phyloP scores from a whole-genome alignment of 2,113 vertebrate genomes.

The Girardinichthys multiradiatus region DNA sequence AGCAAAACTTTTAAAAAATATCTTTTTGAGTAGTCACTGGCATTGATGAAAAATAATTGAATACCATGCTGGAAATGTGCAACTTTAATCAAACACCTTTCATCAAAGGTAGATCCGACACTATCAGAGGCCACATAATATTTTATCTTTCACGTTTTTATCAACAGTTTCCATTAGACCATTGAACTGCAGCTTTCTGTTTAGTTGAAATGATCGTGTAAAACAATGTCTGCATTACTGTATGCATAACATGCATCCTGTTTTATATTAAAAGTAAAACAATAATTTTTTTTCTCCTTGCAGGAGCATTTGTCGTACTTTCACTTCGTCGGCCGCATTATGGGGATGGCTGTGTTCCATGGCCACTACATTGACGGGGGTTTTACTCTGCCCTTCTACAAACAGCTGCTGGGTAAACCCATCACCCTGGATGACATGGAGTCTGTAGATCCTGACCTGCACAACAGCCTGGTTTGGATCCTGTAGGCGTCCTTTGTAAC shows the following conservation, averaged over 20 bases:
- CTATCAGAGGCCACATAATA: no score
- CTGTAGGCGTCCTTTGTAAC: conserved; percentile 78
- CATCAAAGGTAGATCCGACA: no score
- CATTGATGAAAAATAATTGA: no score
- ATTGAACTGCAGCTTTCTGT: no score
- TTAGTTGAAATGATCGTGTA: no score
- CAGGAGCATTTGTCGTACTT: conserved; percentile 98
- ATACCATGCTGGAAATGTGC: no score
- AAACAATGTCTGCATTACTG: no score
- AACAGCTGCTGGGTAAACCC: conserved; percentile 96
- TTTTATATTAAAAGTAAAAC: background rate
- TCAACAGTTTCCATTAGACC: no score
- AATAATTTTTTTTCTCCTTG: conserved; percentile 28
- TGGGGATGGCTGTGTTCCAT: conserved; percentile 99
- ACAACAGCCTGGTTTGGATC: conserved; percentile 99
- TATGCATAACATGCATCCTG: background rate
- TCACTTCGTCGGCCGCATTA: conserved; percentile 97
- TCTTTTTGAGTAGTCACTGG: no score
- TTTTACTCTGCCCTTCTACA: conserved; percentile 97
- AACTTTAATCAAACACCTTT: no score
- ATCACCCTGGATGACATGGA: conserved; percentile 99
- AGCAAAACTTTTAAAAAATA: no score
- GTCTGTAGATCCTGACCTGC: conserved; percentile 96
- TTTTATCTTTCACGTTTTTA: no score
- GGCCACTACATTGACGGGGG: conserved; percentile 98